A percentile compares a stretch with the other conserved stretches of the same genome.
These are phyloP conservation scores for Muschampia plurimacula DNA, from an alignment of 2,888 invertebrate species.

Conservation along the genomic window DNA sequence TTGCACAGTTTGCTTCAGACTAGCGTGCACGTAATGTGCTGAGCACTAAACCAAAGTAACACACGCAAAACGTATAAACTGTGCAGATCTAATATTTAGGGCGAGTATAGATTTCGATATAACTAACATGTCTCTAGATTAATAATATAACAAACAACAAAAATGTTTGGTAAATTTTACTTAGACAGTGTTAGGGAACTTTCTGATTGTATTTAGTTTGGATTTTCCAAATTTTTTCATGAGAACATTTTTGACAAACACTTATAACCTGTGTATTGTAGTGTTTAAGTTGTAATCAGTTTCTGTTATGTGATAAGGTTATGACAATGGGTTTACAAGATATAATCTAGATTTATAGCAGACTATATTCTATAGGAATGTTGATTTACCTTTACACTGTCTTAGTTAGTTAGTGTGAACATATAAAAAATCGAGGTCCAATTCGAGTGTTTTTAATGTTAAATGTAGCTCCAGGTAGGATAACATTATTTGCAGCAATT, in stretches of 20 bases:
- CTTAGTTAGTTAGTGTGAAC: slow-evolving; percentile 76
- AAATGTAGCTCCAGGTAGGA: slow-evolving; percentile 68
- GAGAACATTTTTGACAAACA: slow-evolving; percentile 19
- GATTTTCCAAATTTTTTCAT: slow-evolving; percentile 26
- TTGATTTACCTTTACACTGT: slow-evolving; percentile 58
- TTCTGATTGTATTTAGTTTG: slow-evolving; percentile 19
- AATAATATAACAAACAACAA: slow-evolving; percentile 22
- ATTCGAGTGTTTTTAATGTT: slow-evolving; percentile 78
- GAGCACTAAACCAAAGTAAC: neutral
- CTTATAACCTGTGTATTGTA: slow-evolving; percentile 18
- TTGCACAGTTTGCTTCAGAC: neutral
- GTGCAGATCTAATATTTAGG: neutral
- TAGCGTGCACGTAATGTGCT: neutral
- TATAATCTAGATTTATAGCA: slow-evolving; percentile 39
- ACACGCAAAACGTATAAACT: neutral
- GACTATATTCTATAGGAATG: slow-evolving; percentile 39
- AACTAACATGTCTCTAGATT: slow-evolving; percentile 1
- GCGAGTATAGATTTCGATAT: neutral
- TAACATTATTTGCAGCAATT: slow-evolving; percentile 63
- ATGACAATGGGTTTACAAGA: slow-evolving; percentile 39
- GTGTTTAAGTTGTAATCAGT: slow-evolving; percentile 24
- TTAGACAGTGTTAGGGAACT: slow-evolving; percentile 32
- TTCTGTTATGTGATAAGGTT: slow-evolving; percentile 41
- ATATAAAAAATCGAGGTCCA: slow-evolving; percentile 83
- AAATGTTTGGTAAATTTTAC: slow-evolving; percentile 29